These are phyloP conservation scores for Sitobion miscanthi DNA, from an alignment of 1,140 invertebrate genomes.

Conservation along the genomic window DNA sequence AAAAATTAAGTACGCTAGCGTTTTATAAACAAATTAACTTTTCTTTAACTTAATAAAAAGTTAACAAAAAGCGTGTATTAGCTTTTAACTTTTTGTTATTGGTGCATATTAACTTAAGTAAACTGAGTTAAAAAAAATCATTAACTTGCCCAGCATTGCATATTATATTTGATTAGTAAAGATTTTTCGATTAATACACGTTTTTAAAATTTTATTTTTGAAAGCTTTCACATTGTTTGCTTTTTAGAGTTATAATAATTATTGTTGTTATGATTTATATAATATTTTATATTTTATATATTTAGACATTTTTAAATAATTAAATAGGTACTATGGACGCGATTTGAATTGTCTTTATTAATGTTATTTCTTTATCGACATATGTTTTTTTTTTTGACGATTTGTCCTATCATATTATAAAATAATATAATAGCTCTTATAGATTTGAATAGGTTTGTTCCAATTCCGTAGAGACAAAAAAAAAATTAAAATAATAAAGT, in stretches of 20 bases:
- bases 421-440: slow-evolving; percentile 12
- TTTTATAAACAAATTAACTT: too few species aligned
- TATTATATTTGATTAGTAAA: not conserved
- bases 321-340: not conserved
- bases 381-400: not conserved
- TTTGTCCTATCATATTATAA: not conserved
- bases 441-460: slow-evolving; percentile 39
- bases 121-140: too few species aligned
- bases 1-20: too few species aligned
- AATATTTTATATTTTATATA: not conserved
- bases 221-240: not conserved
- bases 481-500: slow-evolving; percentile 10
- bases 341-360: not conserved
- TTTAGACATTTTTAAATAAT: not conserved
- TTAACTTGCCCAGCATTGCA: too few species aligned
- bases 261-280: not conserved
- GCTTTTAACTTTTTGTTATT: too few species aligned
- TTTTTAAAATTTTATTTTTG: not conserved
- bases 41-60: too few species aligned
- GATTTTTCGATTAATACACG: not conserved
- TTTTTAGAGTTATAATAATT: not conserved
- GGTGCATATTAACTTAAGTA: too few species aligned
- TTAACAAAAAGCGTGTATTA: too few species aligned
- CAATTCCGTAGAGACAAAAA: slow-evolving; percentile 12
- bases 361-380: not conserved